phyloP scores from a whole-genome alignment of 2,113 vertebrate genomes.

The Aramus guarauna region DNA sequence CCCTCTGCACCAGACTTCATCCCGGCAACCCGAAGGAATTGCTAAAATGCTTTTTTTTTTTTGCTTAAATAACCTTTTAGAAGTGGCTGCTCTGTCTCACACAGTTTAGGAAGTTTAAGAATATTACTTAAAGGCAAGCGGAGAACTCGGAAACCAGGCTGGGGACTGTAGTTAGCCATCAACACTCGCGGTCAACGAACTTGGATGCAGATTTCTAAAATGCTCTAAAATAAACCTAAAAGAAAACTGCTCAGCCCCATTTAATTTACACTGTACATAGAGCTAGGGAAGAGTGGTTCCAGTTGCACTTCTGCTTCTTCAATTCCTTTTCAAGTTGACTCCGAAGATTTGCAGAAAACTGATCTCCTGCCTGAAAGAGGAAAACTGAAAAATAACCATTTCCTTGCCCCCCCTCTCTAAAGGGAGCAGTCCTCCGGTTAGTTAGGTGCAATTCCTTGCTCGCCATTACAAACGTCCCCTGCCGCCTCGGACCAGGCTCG shows the following conservation, averaged over 20 bases:
- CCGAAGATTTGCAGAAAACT: fast-evolving
- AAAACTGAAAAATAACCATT: fast-evolving
- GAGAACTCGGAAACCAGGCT: fast-evolving
- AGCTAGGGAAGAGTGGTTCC: background rate
- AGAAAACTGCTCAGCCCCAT: no score
- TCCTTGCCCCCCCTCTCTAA: fast-evolving
- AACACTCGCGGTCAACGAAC: fast-evolving
- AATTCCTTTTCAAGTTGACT: background rate
- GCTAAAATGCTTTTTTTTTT: no score
- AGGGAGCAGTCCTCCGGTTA: fast-evolving
- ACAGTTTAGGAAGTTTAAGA: background rate
- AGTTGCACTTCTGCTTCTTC: no score
- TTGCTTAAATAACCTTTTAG: fast-evolving
- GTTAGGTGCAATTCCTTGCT: fast-evolving
- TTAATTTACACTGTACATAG: fast-evolving
- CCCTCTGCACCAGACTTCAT: fast-evolving
- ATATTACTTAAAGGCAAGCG: fast-evolving
- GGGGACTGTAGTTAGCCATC: fast-evolving
- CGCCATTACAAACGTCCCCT: fast-evolving
- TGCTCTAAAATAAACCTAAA: fast-evolving
- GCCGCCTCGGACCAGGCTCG: fast-evolving
- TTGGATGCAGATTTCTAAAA: background rate
- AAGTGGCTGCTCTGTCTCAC: fast-evolving
- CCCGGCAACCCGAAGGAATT: background rate
- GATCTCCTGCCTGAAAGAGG: fast-evolving